Evolutionary conservation across 2,797 vertebrate species (phyloP).

Genomic region (Leucoraja ocellata): DNA sequence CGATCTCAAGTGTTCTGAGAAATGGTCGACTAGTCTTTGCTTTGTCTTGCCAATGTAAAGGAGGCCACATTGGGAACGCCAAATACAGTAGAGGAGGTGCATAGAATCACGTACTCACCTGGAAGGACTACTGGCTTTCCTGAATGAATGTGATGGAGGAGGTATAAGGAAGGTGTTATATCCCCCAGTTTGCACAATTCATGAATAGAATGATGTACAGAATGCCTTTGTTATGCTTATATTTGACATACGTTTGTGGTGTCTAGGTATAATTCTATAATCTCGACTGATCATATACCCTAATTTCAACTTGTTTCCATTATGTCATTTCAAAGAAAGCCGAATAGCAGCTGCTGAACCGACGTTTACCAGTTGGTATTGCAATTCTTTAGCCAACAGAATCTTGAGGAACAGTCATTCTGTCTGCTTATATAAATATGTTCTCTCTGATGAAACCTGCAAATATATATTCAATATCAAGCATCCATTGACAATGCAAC

Average conservation of each 20-base stretch:
- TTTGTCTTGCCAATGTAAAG: too few species aligned
- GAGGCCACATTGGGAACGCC: too few species aligned
- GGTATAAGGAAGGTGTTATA: too few species aligned
- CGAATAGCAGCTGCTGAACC: neutral
- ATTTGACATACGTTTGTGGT: neutral
- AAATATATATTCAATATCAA: neutral
- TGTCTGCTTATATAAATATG: neutral
- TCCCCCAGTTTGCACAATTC: too few species aligned
- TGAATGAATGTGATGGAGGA: too few species aligned
- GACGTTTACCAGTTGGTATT: neutral
- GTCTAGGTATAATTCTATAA: neutral
- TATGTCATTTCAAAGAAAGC: neutral
- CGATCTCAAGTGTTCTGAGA: too few species aligned
- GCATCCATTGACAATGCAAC: neutral
- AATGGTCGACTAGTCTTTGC: too few species aligned
- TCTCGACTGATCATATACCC: neutral
- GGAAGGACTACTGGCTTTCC: too few species aligned
- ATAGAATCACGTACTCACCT: too few species aligned
- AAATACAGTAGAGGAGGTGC: too few species aligned
- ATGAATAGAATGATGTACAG: neutral
- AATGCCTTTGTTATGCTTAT: neutral
- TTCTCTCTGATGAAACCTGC: neutral
- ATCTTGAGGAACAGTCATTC: neutral
- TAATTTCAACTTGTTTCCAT: constrained; percentile 1
- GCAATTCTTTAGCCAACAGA: neutral